phyloP scores from a whole-genome alignment of 1,140 invertebrate species.

The Colletes gigas region DNA sequence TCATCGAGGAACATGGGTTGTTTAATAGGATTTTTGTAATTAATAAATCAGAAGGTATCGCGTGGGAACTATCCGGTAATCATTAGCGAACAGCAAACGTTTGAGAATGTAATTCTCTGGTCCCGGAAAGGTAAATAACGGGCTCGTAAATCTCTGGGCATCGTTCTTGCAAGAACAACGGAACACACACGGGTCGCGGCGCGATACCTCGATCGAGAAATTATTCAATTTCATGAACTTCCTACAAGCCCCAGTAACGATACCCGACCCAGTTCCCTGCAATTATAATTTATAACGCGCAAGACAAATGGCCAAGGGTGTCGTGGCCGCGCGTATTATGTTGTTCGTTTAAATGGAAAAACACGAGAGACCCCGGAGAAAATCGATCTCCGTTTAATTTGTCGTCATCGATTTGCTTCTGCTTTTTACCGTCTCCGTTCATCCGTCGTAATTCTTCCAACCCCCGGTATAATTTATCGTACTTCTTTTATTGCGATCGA shows the following conservation, averaged over 20 bases:
- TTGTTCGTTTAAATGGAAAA: constrained; percentile 17
- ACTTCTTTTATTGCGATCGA: constrained; percentile 29
- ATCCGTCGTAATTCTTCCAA: constrained; percentile 1
- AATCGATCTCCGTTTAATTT: constrained; percentile 35
- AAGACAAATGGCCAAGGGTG: constrained; percentile 24
- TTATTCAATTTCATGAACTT: constrained; percentile 43
- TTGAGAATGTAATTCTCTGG: constrained; percentile 28
- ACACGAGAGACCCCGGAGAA: background rate
- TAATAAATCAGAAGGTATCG: background rate
- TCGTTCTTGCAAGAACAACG: background rate
- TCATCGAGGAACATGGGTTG: too few relatives aligned
- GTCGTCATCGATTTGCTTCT: constrained; percentile 35
- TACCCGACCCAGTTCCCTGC: constrained; percentile 10
- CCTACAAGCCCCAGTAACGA: background rate
- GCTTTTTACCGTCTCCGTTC: constrained; percentile 24
- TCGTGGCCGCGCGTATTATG: constrained; percentile 1
- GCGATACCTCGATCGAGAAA: constrained; percentile 33
- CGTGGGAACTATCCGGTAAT: background rate
- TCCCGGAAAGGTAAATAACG: constrained; percentile 13
- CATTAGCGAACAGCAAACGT: constrained; percentile 29
- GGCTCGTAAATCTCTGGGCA: constrained; percentile 18
- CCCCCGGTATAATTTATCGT: constrained; percentile 5
- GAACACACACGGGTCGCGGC: background rate
- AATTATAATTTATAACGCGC: constrained; percentile 45
- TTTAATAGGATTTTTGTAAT: too few relatives aligned